Conservation (phyloP, 2,113 vertebrate species). For the Piprites chloris region DNA sequence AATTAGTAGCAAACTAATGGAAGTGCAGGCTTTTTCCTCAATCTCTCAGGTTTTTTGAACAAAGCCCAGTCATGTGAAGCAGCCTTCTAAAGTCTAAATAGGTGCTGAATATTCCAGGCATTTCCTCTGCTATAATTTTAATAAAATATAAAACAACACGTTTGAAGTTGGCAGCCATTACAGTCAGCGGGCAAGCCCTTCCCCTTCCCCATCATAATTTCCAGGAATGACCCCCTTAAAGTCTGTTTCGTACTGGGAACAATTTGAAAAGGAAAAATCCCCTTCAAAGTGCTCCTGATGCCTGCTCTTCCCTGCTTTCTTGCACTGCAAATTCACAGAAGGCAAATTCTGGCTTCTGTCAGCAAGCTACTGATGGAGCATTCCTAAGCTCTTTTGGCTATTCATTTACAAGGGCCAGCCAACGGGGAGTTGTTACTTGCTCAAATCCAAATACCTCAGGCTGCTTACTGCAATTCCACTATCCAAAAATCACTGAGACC, state of each 20-base stretch:
- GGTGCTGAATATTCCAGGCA: neutral
- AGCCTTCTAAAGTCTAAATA: neutral
- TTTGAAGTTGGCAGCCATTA: neutral
- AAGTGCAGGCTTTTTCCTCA: neutral
- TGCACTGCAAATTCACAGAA: neutral
- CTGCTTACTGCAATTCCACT: neutral
- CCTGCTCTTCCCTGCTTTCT: neutral
- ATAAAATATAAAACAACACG: neutral
- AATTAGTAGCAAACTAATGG: neutral
- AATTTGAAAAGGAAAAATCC: neutral
- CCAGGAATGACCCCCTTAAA: neutral
- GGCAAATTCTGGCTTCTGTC: neutral
- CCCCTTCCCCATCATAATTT: fast-evolving
- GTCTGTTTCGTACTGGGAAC: neutral
- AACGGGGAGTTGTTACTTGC: neutral
- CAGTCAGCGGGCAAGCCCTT: neutral
- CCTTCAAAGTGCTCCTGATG: neutral
- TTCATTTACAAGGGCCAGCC: neutral
- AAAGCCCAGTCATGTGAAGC: neutral
- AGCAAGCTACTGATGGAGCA: neutral
- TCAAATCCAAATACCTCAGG: neutral
- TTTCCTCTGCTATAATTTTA: neutral
- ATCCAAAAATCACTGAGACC: neutral
- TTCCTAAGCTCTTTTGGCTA: neutral
- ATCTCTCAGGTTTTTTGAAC: neutral